phyloP scores from a whole-genome alignment of 1,140 invertebrate genomes.

The Cataglyphis hispanica region DNA sequence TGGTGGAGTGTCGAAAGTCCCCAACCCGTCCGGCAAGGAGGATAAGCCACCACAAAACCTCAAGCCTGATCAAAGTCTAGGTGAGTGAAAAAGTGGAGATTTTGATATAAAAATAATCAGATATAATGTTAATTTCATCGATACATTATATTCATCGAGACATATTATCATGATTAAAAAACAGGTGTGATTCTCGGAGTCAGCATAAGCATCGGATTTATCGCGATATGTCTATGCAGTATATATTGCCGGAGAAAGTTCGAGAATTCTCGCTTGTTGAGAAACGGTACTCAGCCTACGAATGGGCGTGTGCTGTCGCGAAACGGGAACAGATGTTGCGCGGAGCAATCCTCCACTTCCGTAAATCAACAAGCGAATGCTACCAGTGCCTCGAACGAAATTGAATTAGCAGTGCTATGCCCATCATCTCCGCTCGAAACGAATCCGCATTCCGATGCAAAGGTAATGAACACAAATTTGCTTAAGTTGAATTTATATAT shows the following conservation, averaged over 20 bases:
- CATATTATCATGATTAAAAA: neutral
- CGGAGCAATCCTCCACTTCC: slow-evolving; percentile 81
- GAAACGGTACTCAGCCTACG: slow-evolving; percentile 78
- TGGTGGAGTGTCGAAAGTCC: slow-evolving; percentile 69
- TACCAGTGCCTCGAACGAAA: slow-evolving; percentile 78
- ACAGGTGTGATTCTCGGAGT: slow-evolving; percentile 83
- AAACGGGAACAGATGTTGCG: slow-evolving; percentile 82
- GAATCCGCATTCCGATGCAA: slow-evolving; percentile 80
- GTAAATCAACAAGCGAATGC: slow-evolving; percentile 77
- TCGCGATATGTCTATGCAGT: slow-evolving; percentile 83
- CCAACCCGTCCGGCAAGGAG: slow-evolving; percentile 78
- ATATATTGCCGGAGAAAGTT: slow-evolving; percentile 83
- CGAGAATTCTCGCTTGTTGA: slow-evolving; percentile 78
- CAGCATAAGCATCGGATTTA: slow-evolving; percentile 83
- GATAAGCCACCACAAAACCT: slow-evolving; percentile 75
- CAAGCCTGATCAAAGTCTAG: slow-evolving; percentile 84
- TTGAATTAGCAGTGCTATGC: slow-evolving; percentile 83
- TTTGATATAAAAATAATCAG: neutral
- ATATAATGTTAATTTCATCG: too few relatives aligned
- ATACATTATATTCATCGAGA: neutral
- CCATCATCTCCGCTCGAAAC: slow-evolving; percentile 80
- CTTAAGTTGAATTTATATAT: neutral
- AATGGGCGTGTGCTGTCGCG: slow-evolving; percentile 78
- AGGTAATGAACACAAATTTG: slow-evolving; percentile 66
- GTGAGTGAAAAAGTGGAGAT: slow-evolving; percentile 72